These are phyloP conservation scores for Oriolus oriolus DNA, from an alignment of 2,113 vertebrate genomes.

Conservation along the genomic window DNA sequence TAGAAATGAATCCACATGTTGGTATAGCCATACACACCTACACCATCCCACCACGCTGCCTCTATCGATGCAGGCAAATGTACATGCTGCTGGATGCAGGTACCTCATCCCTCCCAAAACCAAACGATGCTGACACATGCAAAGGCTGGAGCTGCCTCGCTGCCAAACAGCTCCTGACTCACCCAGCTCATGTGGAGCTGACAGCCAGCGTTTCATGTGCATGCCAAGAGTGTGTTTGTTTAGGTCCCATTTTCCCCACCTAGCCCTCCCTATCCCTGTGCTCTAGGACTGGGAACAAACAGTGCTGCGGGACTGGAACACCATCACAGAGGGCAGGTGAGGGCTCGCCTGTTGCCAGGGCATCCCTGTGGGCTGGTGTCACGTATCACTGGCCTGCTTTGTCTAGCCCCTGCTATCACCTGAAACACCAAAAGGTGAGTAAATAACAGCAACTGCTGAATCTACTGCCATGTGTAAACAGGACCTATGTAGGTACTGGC, in stretches of 20 bases:
- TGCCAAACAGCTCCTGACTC: not conserved
- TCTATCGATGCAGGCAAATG: not conserved
- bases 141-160: not conserved
- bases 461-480: slow-evolving; percentile 72
- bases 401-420: slow-evolving; percentile 72
- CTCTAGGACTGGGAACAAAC: slow-evolving; percentile 58
- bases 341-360: slow-evolving; percentile 84
- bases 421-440: slow-evolving; percentile 79
- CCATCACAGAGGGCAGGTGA: slow-evolving; percentile 81
- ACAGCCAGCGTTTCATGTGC: not conserved
- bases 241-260: not conserved
- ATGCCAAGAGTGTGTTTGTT: slow-evolving; percentile 22
- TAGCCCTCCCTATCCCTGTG: not conserved
- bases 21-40: not conserved
- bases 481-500: slow-evolving; percentile 69
- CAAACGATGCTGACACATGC: not conserved
- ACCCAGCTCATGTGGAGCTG: not conserved
- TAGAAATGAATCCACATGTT: not conserved
- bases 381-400: slow-evolving; percentile 80
- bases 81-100: not conserved
- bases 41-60: not conserved
- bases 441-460: slow-evolving; percentile 81
- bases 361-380: slow-evolving; percentile 57
- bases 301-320: slow-evolving; percentile 75
- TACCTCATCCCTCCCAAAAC: not conserved